Conservation (phyloP, 2,797 vertebrate species). For the Ambastaia sidthimunki region DNA sequence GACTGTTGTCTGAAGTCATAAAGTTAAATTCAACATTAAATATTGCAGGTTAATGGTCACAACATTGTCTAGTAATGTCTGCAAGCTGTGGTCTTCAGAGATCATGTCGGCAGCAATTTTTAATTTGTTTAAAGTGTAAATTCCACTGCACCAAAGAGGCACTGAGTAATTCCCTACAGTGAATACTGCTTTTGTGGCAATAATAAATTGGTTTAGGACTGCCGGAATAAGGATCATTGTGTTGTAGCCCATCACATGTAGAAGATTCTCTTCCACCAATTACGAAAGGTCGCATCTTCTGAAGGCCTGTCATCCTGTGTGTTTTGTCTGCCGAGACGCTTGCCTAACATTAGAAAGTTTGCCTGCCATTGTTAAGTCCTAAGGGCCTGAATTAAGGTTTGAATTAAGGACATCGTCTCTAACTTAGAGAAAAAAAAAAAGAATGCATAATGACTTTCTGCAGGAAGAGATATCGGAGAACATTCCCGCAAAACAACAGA, state of each 20-base stretch:
- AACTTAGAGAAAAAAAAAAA: constrained; percentile 2
- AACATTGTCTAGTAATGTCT: no score
- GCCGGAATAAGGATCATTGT: background rate
- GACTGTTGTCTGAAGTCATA: background rate
- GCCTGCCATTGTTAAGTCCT: constrained; percentile 3
- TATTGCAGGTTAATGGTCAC: background rate
- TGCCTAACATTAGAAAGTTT: constrained; percentile 16
- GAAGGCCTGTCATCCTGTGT: constrained; percentile 5
- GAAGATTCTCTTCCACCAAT: constrained; percentile 26
- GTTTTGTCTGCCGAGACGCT: constrained; percentile 12
- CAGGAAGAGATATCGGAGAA: constrained; percentile 4
- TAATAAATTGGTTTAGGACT: background rate
- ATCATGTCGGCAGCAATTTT: background rate
- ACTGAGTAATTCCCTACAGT: constrained; percentile 5
- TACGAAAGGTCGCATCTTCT: constrained; percentile 42
- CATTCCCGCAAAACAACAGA: background rate
- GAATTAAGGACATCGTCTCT: background rate
- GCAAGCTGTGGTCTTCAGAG: background rate
- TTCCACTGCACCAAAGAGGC: background rate
- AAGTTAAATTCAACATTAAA: background rate
- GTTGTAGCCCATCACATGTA: background rate
- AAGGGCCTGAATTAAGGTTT: constrained; percentile 21
- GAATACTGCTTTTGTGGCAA: background rate
- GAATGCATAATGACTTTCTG: constrained; percentile 2
- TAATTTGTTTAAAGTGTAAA: background rate